Conservation (phyloP, 1,140 invertebrate species). For the Heliconius himera region DNA sequence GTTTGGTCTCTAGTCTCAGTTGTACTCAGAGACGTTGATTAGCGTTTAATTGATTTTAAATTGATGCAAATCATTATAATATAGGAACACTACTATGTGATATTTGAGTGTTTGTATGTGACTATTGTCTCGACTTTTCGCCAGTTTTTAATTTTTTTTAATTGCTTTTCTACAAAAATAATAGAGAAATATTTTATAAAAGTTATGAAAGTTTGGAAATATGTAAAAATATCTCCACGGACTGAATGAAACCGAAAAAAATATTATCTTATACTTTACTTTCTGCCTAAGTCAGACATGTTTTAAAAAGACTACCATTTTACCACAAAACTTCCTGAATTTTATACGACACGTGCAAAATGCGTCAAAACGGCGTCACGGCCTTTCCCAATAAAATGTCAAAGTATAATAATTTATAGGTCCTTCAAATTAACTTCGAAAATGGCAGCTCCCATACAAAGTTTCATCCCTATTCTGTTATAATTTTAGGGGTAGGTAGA, state of each 20-base stretch:
- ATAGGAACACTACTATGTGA: too few species aligned
- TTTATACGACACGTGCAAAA: not conserved
- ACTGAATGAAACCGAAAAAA: too few species aligned
- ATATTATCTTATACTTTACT: not conserved
- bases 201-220: too few species aligned
- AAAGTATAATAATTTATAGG: conserved; percentile 1
- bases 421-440: conserved; percentile 1
- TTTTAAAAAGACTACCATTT: not conserved
- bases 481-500: not conserved
- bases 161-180: too few species aligned
- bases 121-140: too few species aligned
- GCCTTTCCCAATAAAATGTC: conserved; percentile 1
- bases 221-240: too few species aligned
- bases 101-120: not conserved
- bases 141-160: too few species aligned
- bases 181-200: too few species aligned
- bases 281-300: not conserved
- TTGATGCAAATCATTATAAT: too few species aligned
- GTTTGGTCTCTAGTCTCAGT: not conserved
- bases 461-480: not conserved
- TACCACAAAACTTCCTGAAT: not conserved
- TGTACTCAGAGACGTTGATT: not conserved
- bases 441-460: not conserved
- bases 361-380: not conserved
- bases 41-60: not conserved